Conservation (phyloP, 2,888 invertebrate genomes). For the Malthinus seriepunctatus region DNA sequence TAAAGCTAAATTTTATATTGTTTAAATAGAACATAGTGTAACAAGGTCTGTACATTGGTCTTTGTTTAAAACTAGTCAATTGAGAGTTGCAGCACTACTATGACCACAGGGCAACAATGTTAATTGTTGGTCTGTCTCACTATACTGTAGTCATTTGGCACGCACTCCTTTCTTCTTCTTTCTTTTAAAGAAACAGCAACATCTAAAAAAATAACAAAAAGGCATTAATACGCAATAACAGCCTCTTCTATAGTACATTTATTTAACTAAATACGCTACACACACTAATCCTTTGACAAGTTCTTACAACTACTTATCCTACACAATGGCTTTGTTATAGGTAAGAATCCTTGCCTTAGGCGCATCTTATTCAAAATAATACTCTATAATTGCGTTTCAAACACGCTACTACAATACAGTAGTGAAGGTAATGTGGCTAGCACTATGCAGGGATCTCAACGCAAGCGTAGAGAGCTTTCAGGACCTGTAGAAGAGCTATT, state of each 20-base stretch:
- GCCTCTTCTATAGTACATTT: too few species aligned
- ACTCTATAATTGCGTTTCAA: too few species aligned
- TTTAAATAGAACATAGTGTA: constrained; percentile 50
- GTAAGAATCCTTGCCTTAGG: too few species aligned
- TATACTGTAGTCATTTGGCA: constrained; percentile 56
- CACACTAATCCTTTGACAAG: neutral
- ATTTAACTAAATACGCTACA: too few species aligned
- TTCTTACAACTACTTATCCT: neutral
- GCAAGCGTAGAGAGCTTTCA: too few species aligned
- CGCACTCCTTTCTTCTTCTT: constrained; percentile 90
- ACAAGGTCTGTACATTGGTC: constrained; percentile 51
- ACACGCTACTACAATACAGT: too few species aligned
- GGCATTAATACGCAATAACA: neutral
- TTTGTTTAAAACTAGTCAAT: constrained; percentile 46
- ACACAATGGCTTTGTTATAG: neutral
- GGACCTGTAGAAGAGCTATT: too few species aligned
- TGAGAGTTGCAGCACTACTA: constrained; percentile 52
- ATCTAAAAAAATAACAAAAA: constrained; percentile 65
- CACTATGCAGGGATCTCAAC: too few species aligned
- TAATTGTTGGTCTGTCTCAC: constrained; percentile 56
- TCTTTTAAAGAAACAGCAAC: constrained; percentile 98
- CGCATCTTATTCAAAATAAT: too few species aligned
- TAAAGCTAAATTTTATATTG: constrained; percentile 52
- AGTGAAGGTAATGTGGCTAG: too few species aligned
- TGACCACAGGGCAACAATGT: constrained; percentile 54